Conservation (phyloP, 2,797 vertebrate genomes). For the Pseudochaenichthys georgianus region DNA sequence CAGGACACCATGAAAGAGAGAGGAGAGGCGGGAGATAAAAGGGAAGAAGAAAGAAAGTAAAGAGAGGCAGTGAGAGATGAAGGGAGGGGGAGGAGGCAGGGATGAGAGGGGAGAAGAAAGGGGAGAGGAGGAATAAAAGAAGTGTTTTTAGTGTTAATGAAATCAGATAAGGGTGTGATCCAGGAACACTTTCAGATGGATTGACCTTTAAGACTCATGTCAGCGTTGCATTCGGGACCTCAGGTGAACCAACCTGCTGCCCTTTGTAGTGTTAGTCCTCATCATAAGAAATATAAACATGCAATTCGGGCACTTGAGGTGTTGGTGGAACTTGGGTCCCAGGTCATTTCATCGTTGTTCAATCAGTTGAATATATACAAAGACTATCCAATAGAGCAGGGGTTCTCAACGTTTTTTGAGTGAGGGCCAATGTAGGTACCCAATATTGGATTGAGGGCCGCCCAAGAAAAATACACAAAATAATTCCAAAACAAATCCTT, state of each 20-base stretch:
- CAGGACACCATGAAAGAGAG: slow-evolving; percentile 69
- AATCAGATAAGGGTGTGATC: slow-evolving; percentile 54
- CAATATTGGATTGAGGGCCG: too few species aligned
- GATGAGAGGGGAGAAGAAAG: slow-evolving; percentile 37
- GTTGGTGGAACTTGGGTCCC: too few species aligned
- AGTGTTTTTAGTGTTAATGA: slow-evolving; percentile 62
- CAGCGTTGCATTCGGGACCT: slow-evolving; percentile 2
- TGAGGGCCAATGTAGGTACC: too few species aligned
- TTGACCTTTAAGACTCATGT: slow-evolving; percentile 33
- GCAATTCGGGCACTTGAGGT: background rate
- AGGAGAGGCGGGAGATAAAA: slow-evolving; percentile 72
- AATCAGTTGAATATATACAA: background rate
- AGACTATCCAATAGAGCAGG: background rate
- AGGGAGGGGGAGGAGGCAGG: background rate
- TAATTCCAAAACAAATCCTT: too few species aligned
- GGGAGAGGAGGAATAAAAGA: slow-evolving; percentile 18
- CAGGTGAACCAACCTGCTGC: slow-evolving; percentile 17
- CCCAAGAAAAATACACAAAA: too few species aligned
- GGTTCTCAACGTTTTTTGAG: too few species aligned
- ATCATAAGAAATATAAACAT: background rate
- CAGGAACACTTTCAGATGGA: slow-evolving; percentile 24
- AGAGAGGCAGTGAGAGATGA: slow-evolving; percentile 3
- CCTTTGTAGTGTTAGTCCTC: background rate
- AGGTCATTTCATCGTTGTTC: background rate
- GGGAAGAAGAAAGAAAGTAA: slow-evolving; percentile 57